Evolutionary conservation across 2,113 vertebrate genomes (phyloP).

Genomic region (Numenius arquata): DNA sequence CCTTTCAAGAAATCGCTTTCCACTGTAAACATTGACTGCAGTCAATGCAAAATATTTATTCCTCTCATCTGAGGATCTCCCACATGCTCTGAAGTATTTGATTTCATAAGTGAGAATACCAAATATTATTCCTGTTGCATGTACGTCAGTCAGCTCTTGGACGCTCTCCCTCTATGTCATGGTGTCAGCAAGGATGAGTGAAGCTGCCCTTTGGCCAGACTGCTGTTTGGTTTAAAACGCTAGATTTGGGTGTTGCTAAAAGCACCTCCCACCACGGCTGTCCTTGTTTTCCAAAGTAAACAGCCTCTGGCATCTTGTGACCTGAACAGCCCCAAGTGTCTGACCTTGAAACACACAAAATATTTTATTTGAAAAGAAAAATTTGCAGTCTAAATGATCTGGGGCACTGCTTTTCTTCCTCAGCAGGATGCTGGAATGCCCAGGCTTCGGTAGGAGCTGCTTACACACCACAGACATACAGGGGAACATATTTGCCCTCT

Average conservation of each 20-base stretch:
- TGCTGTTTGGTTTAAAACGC: constrained; percentile 23
- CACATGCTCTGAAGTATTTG: background rate
- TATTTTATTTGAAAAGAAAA: constrained; percentile 43
- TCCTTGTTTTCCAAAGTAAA: constrained; percentile 59
- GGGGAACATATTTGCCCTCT: background rate
- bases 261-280: constrained; percentile 1
- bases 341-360: constrained; percentile 52
- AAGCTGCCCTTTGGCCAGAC: constrained; percentile 40
- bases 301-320: constrained; percentile 27
- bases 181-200: constrained; percentile 18
- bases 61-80: background rate
- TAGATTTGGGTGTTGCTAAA: constrained; percentile 21
- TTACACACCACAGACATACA: background rate
- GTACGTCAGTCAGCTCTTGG: background rate
- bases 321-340: constrained; percentile 21
- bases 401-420: constrained; percentile 24
- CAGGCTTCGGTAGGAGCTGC: background rate
- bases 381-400: constrained; percentile 6
- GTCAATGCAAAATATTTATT: constrained; percentile 9
- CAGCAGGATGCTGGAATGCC: constrained; percentile 24
- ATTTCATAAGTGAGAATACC: background rate
- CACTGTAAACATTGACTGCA: background rate
- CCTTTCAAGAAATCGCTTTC: constrained; percentile 4
- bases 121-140: constrained; percentile 5
- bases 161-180: background rate